phyloP scores from a whole-genome alignment of 2,888 invertebrate genomes.

The Hydroisotoma schaefferi region DNA sequence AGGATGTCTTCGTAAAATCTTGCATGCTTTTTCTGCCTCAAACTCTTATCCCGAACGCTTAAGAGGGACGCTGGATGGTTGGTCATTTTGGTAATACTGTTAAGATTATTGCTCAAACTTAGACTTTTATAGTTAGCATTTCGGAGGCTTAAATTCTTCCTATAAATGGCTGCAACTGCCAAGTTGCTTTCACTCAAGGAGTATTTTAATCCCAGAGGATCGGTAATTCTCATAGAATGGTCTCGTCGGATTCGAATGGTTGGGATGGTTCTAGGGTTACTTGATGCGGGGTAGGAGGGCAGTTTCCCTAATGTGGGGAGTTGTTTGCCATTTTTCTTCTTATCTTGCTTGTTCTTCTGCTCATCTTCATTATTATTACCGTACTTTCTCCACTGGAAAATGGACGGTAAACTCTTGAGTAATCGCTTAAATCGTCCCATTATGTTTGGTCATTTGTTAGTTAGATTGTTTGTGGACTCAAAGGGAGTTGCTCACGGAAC shows the following conservation, averaged over 20 bases:
- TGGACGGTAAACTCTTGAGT: slow-evolving; percentile 29
- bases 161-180: background rate
- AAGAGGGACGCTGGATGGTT: slow-evolving; percentile 56
- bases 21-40: background rate
- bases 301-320: slow-evolving; percentile 1
- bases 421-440: slow-evolving; percentile 28
- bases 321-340: background rate
- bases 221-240: background rate
- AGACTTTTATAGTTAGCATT: slow-evolving; percentile 51
- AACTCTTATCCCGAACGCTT: background rate
- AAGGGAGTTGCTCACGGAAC: background rate
- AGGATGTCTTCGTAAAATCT: slow-evolving; percentile 9
- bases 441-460: no score
- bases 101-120: slow-evolving; percentile 8
- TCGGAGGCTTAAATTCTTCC: background rate
- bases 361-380: slow-evolving; percentile 9
- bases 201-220: background rate
- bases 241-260: slow-evolving; percentile 2
- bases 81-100: background rate
- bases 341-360: slow-evolving; percentile 8
- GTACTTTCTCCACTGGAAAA: slow-evolving; percentile 46
- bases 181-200: slow-evolving; percentile 10
- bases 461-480: background rate
- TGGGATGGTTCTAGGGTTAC: background rate
- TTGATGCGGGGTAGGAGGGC: background rate